A percentile compares a stretch with the other conserved stretches of the same genome.
Evolutionary conservation across 2,888 invertebrate species (phyloP).

Genomic region (Patella depressa): DNA sequence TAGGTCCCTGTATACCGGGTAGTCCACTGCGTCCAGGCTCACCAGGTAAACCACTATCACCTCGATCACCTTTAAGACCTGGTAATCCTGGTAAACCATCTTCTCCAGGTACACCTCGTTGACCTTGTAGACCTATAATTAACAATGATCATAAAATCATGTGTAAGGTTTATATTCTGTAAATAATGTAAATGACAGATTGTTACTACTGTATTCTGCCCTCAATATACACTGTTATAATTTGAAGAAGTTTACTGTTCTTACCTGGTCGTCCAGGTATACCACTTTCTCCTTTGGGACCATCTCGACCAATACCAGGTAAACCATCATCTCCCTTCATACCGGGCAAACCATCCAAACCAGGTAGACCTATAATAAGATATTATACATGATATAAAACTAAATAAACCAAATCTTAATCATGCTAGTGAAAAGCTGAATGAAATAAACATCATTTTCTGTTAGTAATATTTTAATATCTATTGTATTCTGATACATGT

Average conservation of each 20-base stretch:
- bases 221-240: no score
- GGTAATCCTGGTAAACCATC: conserved; percentile 59
- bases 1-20: conserved; percentile 57
- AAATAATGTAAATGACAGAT: no score
- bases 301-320: conserved; percentile 51
- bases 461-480: no score
- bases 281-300: conserved; percentile 70
- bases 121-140: conserved; percentile 40
- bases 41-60: conserved; percentile 28
- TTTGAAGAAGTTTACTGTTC: neutral
- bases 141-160: no score
- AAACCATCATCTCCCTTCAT: conserved; percentile 56
- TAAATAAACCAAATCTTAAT: no score
- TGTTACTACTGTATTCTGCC: no score
- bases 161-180: no score
- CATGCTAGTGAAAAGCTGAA: no score
- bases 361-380: conserved; percentile 44
- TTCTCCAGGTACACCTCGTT: conserved; percentile 46
- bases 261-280: conserved; percentile 63
- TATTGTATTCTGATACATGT: no score
- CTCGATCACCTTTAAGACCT: conserved; percentile 59
- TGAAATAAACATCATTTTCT: no score
- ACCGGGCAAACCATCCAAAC: conserved; percentile 60
- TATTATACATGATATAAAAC: no score
- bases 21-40: conserved; percentile 54